These are phyloP conservation scores for Clarias fuscus DNA, from an alignment of 2,797 vertebrate species.

Conservation along the genomic window DNA sequence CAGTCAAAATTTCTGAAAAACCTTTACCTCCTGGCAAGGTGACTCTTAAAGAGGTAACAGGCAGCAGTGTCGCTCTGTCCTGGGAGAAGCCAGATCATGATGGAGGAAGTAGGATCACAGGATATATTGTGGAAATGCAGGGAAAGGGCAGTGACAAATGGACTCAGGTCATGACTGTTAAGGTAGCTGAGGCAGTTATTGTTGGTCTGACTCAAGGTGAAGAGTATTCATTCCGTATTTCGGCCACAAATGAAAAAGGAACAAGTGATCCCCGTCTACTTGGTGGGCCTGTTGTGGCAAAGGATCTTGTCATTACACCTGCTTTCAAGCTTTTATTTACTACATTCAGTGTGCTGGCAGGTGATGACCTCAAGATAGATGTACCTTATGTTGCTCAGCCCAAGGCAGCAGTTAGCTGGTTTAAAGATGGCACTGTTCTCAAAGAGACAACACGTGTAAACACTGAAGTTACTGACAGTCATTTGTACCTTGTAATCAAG, in stretches of 20 bases:
- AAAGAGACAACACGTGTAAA: constrained; percentile 97
- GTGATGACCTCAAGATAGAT: constrained; percentile 95
- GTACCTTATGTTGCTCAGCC: constrained; percentile 91
- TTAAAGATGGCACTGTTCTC: constrained; percentile 87
- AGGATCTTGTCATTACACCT: constrained; percentile 89
- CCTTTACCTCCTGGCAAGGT: constrained; percentile 94
- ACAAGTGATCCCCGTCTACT: constrained; percentile 92
- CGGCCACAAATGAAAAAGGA: constrained; percentile 96
- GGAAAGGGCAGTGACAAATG: constrained; percentile 92
- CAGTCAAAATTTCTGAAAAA: constrained; percentile 91
- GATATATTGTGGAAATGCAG: constrained; percentile 96
- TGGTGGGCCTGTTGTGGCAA: constrained; percentile 88
- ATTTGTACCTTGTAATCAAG: constrained; percentile 86
- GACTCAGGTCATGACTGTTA: constrained; percentile 85
- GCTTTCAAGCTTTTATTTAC: constrained; percentile 84
- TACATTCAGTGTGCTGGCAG: constrained; percentile 89
- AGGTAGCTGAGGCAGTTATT: constrained; percentile 88
- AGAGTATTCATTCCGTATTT: constrained; percentile 91
- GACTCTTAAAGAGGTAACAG: constrained; percentile 90
- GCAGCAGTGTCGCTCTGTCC: constrained; percentile 85
- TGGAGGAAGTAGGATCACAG: constrained; percentile 94
- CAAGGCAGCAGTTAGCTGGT: constrained; percentile 87
- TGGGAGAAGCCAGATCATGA: constrained; percentile 99
- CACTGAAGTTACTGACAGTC: constrained; percentile 79
- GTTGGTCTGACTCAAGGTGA: constrained; percentile 88